Evolutionary conservation across 2,113 vertebrate species (phyloP).

Genomic region (Rhynchomys soricoides): DNA sequence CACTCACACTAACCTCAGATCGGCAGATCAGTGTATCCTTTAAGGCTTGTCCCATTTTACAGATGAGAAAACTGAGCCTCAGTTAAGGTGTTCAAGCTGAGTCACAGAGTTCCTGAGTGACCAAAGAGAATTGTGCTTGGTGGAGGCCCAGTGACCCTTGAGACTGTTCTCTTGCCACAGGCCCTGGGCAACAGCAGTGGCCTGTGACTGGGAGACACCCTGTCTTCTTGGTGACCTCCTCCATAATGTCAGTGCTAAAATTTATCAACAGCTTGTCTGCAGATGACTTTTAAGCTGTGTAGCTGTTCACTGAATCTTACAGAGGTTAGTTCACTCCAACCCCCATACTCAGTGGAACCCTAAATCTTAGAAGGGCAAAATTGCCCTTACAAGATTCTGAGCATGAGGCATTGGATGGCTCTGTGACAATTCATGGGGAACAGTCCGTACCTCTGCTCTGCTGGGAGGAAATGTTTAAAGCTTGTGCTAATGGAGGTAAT

Average conservation of each 20-base stretch:
- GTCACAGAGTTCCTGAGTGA: not conserved
- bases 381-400: not conserved
- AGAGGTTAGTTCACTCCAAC: constrained; percentile 3
- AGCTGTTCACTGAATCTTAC: constrained; percentile 12
- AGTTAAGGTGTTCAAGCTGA: not conserved
- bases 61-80: constrained; percentile 19
- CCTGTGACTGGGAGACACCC: not conserved
- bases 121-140: not conserved
- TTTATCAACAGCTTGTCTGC: not conserved
- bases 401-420: not conserved
- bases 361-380: constrained; percentile 44
- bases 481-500: not conserved
- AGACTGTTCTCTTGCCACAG: not conserved
- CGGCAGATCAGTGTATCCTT: not conserved
- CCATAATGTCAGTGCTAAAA: not conserved
- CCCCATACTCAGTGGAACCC: not conserved
- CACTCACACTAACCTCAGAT: not conserved
- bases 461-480: not conserved
- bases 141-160: not conserved
- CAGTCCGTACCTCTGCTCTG: not conserved
- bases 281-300: not conserved
- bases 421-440: not conserved
- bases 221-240: not conserved
- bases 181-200: no score
- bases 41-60: not conserved